phyloP scores from a whole-genome alignment of 2,113 vertebrate species.

The Mastomys coucha region DNA sequence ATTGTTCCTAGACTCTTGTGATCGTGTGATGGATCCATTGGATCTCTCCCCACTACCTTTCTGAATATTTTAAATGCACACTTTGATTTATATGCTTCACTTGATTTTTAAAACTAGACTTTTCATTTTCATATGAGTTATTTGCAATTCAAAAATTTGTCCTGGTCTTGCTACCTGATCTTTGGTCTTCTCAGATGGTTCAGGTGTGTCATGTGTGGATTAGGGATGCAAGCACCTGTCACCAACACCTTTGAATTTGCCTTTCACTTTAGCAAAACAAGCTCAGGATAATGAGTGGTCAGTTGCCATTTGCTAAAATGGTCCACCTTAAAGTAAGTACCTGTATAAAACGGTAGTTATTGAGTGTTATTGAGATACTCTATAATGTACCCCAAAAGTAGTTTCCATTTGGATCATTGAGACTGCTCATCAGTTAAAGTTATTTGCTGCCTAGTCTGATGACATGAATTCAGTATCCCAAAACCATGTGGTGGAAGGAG shows the following conservation, averaged over 20 bases:
- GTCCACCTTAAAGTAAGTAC: neutral
- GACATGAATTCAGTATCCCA: neutral
- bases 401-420: neutral
- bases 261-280: constrained; percentile 61
- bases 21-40: neutral
- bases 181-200: constrained; percentile 62
- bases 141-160: constrained; percentile 78
- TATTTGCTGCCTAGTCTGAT: neutral
- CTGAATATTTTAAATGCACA: constrained; percentile 24
- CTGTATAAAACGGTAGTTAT: constrained; percentile 9
- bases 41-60: neutral
- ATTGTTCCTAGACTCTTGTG: neutral
- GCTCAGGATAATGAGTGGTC: neutral
- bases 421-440: neutral
- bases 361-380: constrained; percentile 46
- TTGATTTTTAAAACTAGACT: constrained; percentile 63
- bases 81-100: constrained; percentile 40
- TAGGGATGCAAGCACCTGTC: constrained; percentile 57
- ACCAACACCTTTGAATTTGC: constrained; percentile 74
- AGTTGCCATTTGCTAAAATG: neutral
- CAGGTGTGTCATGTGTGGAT: constrained; percentile 46
- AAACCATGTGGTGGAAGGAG: neutral
- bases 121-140: constrained; percentile 72
- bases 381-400: constrained; percentile 5
- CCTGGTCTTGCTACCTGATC: neutral